phyloP scores from a whole-genome alignment of 2,797 vertebrate species.

The Enoplosus armatus region DNA sequence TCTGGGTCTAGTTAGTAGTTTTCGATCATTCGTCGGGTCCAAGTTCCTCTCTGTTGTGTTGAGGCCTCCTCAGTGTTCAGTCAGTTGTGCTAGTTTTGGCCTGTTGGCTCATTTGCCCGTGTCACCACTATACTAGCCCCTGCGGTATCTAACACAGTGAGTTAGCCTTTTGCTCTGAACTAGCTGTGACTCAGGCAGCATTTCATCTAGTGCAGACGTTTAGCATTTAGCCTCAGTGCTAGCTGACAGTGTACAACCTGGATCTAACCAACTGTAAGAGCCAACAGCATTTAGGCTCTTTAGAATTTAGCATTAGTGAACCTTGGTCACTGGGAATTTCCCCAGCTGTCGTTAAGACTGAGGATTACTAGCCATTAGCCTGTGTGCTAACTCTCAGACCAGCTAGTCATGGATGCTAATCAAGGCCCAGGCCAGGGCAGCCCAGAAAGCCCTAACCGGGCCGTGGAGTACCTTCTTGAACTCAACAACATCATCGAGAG shows the following conservation, averaged over 20 bases:
- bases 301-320: not conserved
- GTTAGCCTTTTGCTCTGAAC: conserved; percentile 34
- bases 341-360: not conserved
- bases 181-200: conserved; percentile 37
- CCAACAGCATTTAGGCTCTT: conserved; percentile 13
- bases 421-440: conserved; percentile 72
- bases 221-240: conserved; percentile 41
- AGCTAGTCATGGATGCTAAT: conserved; percentile 77
- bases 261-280: conserved; percentile 29
- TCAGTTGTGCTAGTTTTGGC: conserved; percentile 17
- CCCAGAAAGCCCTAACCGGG: conserved; percentile 92
- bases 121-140: not conserved
- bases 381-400: conserved; percentile 21
- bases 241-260: conserved; percentile 9
- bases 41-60: not conserved
- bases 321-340: not conserved
- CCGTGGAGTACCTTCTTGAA: conserved; percentile 94
- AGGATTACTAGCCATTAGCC: conserved; percentile 21
- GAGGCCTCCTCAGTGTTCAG: conserved; percentile 8
- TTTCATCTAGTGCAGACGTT: conserved; percentile 21
- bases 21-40: no score
- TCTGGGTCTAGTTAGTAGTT: not conserved
- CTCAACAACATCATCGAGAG: conserved; percentile 96
- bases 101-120: conserved; percentile 15
- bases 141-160: conserved; percentile 2